phyloP scores from a whole-genome alignment of 2,113 vertebrate species.

The Pipra filicauda region DNA sequence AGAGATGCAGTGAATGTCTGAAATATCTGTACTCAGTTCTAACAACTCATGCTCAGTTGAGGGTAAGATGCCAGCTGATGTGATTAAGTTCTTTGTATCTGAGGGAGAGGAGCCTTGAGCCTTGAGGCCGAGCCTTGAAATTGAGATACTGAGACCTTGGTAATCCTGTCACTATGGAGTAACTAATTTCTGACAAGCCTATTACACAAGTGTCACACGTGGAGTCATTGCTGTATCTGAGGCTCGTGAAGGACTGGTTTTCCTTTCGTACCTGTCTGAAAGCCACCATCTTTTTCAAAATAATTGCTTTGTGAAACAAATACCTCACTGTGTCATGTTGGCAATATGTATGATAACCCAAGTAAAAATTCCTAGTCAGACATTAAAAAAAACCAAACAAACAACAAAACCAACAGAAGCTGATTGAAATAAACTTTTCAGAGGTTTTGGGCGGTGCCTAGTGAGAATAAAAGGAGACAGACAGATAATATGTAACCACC shows the following conservation, averaged over 20 bases:
- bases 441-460: not conserved
- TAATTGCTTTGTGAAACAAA: not conserved
- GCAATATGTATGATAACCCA: not conserved
- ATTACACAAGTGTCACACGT: accelerated
- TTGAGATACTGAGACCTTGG: not conserved
- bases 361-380: not conserved
- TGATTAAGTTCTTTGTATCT: not conserved
- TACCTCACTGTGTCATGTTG: not conserved
- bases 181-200: not conserved
- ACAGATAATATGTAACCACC: not conserved
- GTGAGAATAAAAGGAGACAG: not conserved
- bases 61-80: not conserved
- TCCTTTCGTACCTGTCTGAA: not conserved
- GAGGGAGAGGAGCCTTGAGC: not conserved
- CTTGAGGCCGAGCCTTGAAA: not conserved
- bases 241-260: not conserved
- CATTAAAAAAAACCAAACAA: not conserved
- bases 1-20: not conserved
- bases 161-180: not conserved
- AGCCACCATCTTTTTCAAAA: not conserved
- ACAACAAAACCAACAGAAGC: not conserved
- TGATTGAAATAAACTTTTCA: not conserved
- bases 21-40: not conserved
- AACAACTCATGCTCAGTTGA: not conserved
- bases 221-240: not conserved